Evolutionary conservation across 2,113 vertebrate genomes (phyloP).

Genomic region (Entelurus aequoreus): DNA sequence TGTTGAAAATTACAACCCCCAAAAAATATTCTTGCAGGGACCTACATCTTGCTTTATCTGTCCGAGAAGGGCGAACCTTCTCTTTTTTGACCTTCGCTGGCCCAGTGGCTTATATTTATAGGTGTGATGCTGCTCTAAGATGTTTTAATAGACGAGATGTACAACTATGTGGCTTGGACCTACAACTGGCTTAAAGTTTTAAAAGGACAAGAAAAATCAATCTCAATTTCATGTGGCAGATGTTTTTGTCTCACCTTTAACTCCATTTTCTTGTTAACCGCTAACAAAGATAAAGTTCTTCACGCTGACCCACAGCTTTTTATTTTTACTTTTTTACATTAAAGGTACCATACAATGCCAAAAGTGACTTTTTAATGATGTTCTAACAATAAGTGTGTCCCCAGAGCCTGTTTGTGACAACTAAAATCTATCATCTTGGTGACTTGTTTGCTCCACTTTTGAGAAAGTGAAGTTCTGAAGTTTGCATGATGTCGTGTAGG

Average conservation of each 20-base stretch:
- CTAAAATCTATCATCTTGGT: too few relatives aligned
- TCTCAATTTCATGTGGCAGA: conserved; percentile 66
- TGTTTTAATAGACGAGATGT: conserved; percentile 57
- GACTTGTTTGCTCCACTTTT: too few relatives aligned
- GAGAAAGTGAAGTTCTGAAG: too few relatives aligned
- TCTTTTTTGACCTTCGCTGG: conserved; percentile 52
- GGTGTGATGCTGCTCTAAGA: conserved; percentile 51
- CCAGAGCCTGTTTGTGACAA: too few relatives aligned
- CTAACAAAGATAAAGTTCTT: too few relatives aligned
- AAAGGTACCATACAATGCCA: too few relatives aligned
- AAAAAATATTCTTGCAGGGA: conserved; percentile 17
- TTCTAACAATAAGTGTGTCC: too few relatives aligned
- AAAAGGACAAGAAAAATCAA: conserved; percentile 63
- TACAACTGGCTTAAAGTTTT: conserved; percentile 43
- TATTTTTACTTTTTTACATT: too few relatives aligned
- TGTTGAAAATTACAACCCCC: conserved; percentile 40
- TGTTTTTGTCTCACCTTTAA: conserved; percentile 28
- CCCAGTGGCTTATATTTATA: conserved; percentile 43
- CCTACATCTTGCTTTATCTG: conserved; percentile 53
- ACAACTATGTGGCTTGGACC: conserved; percentile 33
- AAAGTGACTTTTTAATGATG: too few relatives aligned
- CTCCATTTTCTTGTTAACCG: conserved; percentile 1
- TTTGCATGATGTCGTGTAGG: too few relatives aligned
- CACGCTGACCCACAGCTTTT: too few relatives aligned
- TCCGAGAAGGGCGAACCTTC: conserved; percentile 60